phyloP scores from a whole-genome alignment of 2,113 vertebrate genomes.

The Eudyptes chrysolophus region DNA sequence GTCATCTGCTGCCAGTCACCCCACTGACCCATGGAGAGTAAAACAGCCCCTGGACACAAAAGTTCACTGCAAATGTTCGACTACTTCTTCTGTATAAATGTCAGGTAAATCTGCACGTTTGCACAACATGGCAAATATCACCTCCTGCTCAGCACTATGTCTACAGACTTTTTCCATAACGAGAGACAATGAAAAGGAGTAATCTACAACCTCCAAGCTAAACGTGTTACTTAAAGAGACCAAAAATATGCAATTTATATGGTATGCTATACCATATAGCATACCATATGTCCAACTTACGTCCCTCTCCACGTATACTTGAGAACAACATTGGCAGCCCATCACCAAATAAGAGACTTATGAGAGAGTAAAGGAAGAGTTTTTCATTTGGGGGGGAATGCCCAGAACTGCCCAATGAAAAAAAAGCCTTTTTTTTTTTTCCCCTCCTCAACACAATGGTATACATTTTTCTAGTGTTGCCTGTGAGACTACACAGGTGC shows the following conservation, averaged over 20 bases:
- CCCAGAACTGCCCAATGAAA: neutral
- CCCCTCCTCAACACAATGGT: neutral
- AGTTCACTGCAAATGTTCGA: neutral
- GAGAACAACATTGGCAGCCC: neutral
- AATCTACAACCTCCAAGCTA: neutral
- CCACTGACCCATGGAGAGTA: neutral
- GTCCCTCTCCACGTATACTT: neutral
- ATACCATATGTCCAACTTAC: neutral
- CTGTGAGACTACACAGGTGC: neutral
- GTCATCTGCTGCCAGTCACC: neutral
- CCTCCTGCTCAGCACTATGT: neutral
- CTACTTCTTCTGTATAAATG: neutral
- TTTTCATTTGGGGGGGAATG: neutral
- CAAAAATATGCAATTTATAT: neutral
- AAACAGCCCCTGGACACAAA: neutral
- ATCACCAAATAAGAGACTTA: neutral
- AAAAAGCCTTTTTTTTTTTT: neutral
- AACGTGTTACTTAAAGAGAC: neutral
- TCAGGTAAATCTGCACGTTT: neutral
- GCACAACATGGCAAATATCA: neutral
- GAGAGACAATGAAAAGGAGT: neutral
- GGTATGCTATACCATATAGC: neutral
- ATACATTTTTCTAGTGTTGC: neutral
- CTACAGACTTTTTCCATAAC: neutral
- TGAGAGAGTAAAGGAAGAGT: neutral